Evolutionary conservation across 2,797 vertebrate species (phyloP).

Genomic region (Dendrocincla fuliginosa): DNA sequence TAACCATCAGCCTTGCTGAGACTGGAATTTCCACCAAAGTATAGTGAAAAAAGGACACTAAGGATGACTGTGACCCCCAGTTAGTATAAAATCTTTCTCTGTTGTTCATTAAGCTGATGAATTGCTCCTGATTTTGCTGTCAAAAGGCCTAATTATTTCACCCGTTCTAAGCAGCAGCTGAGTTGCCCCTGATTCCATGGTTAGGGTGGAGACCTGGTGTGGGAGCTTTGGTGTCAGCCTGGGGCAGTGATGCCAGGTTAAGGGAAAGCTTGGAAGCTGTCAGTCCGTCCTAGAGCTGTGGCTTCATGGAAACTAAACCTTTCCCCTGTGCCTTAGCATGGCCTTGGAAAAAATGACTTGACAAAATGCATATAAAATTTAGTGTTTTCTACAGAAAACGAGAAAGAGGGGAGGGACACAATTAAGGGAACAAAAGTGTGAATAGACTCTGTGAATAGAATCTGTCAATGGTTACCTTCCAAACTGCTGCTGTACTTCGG

Average conservation of each 20-base stretch:
- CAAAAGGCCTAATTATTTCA: not conserved
- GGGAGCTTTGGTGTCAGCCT: not conserved
- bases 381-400: not conserved
- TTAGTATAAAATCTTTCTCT: not conserved
- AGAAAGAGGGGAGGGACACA: not conserved
- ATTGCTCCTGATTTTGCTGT: not conserved
- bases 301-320: not conserved
- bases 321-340: not conserved
- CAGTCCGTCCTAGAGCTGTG: not conserved
- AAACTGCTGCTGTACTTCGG: not conserved
- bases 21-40: not conserved
- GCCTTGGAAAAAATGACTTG: not conserved
- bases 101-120: not conserved
- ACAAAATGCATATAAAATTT: not conserved
- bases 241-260: not conserved
- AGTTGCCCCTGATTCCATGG: not conserved
- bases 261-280: not conserved
- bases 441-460: not conserved
- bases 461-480: not conserved
- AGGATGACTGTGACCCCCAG: not conserved
- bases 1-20: not conserved
- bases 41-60: not conserved
- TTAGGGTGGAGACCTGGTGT: not conserved
- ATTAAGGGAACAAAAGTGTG: not conserved
- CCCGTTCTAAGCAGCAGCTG: not conserved